phyloP scores from a whole-genome alignment of 2,797 vertebrate species.

The Muscicapa striata region DNA sequence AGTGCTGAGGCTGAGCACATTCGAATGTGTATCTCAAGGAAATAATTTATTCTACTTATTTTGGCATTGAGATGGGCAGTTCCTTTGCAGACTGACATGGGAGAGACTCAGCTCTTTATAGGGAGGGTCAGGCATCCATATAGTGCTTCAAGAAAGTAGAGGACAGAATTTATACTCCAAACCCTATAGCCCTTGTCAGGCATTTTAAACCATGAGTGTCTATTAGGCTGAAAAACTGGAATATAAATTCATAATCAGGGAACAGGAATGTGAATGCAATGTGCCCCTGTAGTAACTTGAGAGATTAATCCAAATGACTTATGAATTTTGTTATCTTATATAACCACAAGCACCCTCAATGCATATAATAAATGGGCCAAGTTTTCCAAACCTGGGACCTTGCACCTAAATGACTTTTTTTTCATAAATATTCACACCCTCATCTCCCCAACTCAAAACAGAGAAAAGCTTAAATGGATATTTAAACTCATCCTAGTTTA shows the following conservation, averaged over 20 bases:
- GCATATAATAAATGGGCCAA: not conserved
- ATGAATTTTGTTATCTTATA: not conserved
- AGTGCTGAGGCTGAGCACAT: not conserved
- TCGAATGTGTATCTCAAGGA: fast-evolving
- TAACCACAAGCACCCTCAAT: not conserved
- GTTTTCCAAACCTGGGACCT: not conserved
- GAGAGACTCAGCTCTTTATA: not conserved
- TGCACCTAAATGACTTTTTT: not conserved
- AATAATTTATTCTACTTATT: slow-evolving; percentile 31
- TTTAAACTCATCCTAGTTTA: not conserved
- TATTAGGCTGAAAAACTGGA: not conserved
- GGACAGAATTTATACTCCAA: not conserved
- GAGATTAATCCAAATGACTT: not conserved
- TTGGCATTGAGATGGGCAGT: not conserved
- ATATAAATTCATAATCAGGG: not conserved
- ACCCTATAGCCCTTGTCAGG: not conserved
- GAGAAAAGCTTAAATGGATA: not conserved
- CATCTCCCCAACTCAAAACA: not conserved
- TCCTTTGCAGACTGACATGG: not conserved
- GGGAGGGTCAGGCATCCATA: not conserved
- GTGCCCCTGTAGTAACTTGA: not conserved
- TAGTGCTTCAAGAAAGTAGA: not conserved
- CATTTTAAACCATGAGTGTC: not conserved
- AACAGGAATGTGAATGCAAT: not conserved
- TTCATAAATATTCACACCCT: not conserved